phyloP scores from a whole-genome alignment of 2,797 vertebrate genomes.

The Cynopterus sphinx region DNA sequence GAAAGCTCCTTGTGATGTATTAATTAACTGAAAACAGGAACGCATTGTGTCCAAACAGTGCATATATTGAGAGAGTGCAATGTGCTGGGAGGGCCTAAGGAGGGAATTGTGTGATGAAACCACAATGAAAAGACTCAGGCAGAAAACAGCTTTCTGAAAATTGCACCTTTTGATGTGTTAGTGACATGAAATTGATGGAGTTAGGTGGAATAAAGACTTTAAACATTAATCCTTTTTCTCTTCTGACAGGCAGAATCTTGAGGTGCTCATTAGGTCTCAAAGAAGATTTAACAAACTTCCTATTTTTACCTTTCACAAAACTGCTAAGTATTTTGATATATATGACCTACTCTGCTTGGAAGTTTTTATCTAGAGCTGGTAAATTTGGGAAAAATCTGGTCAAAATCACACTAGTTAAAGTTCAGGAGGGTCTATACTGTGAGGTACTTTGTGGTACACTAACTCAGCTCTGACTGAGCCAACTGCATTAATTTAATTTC shows the following conservation, averaged over 20 bases:
- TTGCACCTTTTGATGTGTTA: constrained; percentile 56
- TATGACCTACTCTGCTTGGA: background rate
- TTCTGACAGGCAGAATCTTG: background rate
- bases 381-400: background rate
- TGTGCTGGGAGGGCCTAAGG: background rate
- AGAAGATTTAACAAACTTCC: constrained; percentile 33
- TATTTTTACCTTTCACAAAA: constrained; percentile 2
- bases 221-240: constrained; percentile 31
- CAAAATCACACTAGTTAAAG: background rate
- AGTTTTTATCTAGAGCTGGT: background rate
- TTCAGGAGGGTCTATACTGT: background rate
- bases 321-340: background rate
- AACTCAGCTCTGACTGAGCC: background rate
- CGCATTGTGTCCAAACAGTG: constrained; percentile 45
- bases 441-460: rapidly evolving
- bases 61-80: constrained; percentile 31
- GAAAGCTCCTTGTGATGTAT: constrained; percentile 47
- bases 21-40: constrained; percentile 69
- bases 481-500: constrained; percentile 1
- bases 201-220: constrained; percentile 56
- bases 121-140: constrained; percentile 48
- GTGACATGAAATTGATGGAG: constrained; percentile 62
- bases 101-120: constrained; percentile 35
- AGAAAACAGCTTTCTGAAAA: constrained; percentile 64
- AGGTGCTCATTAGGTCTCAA: constrained; percentile 48